Conservation (phyloP, 2,888 invertebrate genomes). For the Neoscelio sp. region DNA sequence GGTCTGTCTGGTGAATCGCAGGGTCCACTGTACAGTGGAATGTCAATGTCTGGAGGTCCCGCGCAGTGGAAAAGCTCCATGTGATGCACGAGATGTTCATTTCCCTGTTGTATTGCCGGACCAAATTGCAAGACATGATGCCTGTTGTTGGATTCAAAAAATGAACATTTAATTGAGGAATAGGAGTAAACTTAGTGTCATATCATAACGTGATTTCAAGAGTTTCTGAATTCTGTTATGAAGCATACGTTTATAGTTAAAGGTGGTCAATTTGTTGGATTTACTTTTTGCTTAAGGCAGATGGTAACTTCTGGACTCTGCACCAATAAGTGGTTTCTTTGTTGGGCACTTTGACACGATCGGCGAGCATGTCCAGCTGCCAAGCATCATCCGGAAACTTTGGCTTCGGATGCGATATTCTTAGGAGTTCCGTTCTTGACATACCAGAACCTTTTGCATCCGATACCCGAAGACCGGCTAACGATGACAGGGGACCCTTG, state of each 20-base stretch:
- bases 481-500: slow-evolving; percentile 88
- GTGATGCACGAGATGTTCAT: slow-evolving; percentile 97
- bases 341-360: slow-evolving; percentile 90
- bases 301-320: slow-evolving; percentile 91
- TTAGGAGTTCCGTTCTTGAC: slow-evolving; percentile 90
- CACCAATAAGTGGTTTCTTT: slow-evolving; percentile 99
- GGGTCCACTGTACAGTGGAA: slow-evolving; percentile 93
- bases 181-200: too few relatives aligned
- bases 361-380: slow-evolving; percentile 86
- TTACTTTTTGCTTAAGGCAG: slow-evolving; percentile 87
- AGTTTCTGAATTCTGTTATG: too few relatives aligned
- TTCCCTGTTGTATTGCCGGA: slow-evolving; percentile 90
- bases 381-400: slow-evolving; percentile 84
- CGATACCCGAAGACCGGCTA: slow-evolving; percentile 87
- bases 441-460: slow-evolving; percentile 88
- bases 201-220: too few relatives aligned
- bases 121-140: slow-evolving; percentile 89
- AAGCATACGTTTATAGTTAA: too few relatives aligned
- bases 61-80: slow-evolving; percentile 99
- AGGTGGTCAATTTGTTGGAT: too few relatives aligned
- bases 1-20: slow-evolving; percentile 92
- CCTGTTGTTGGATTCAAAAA: slow-evolving; percentile 67
- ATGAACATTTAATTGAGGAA: too few relatives aligned
- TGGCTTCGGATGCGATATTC: slow-evolving; percentile 82
- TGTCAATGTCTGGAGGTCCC: slow-evolving; percentile 86